phyloP scores from a whole-genome alignment of 2,888 invertebrate species.

The Cerastoderma edule region DNA sequence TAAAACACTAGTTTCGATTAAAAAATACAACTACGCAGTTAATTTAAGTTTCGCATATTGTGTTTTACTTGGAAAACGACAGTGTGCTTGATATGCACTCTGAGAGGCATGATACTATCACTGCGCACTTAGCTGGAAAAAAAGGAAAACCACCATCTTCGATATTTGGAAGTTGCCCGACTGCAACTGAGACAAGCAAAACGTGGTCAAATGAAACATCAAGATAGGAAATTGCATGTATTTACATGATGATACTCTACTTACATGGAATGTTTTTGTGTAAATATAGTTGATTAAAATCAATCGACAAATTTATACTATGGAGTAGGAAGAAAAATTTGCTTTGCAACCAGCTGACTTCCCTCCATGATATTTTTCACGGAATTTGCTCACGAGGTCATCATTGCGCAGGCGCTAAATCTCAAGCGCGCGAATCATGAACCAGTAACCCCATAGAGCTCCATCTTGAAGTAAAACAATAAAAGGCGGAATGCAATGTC shows the following conservation, averaged over 20 bases:
- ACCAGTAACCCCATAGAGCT: not conserved
- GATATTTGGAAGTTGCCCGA: not conserved
- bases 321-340: constrained; percentile 28
- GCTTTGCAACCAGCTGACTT: constrained; percentile 57
- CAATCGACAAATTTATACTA: not conserved
- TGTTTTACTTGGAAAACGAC: no score
- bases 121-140: constrained; percentile 9
- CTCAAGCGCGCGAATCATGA: constrained; percentile 47
- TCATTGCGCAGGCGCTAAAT: constrained; percentile 44
- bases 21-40: no score
- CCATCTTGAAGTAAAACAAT: no score
- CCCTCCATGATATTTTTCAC: constrained; percentile 64
- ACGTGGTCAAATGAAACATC: not conserved
- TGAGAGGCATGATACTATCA: no score
- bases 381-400: constrained; percentile 59
- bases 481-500: no score
- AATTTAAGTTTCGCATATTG: no score
- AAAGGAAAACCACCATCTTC: not conserved
- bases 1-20: no score
- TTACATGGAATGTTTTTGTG: constrained; percentile 20
- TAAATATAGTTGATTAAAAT: not conserved
- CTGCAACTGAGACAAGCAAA: not conserved
- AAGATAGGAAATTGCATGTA: not conserved
- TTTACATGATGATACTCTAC: constrained; percentile 7
- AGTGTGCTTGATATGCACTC: no score